Conservation (phyloP, 2,797 vertebrate genomes). For the Gouania willdenowi region DNA sequence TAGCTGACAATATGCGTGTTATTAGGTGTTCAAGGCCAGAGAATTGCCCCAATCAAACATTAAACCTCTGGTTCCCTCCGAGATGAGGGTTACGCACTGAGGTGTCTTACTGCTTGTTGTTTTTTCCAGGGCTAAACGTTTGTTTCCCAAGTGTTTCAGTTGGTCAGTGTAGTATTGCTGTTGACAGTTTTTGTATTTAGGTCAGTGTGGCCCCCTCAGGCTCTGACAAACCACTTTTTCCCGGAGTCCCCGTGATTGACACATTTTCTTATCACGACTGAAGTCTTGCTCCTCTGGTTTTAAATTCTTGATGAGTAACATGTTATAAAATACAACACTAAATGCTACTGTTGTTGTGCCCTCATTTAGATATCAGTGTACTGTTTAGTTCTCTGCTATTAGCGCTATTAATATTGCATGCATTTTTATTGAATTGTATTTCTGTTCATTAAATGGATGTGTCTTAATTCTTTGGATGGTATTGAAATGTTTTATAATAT, state of each 20-base stretch:
- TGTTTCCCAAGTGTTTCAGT: slow-evolving; percentile 40
- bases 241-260: slow-evolving; percentile 72
- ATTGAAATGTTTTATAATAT: too few species aligned
- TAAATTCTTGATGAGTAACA: slow-evolving; percentile 72
- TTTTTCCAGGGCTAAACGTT: slow-evolving; percentile 40
- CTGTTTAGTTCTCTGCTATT: slow-evolving; percentile 18
- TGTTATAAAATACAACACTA: slow-evolving; percentile 63
- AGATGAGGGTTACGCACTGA: slow-evolving; percentile 4
- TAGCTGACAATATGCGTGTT: slow-evolving; percentile 2
- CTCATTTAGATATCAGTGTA: slow-evolving; percentile 24
- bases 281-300: slow-evolving; percentile 71
- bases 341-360: slow-evolving; percentile 41
- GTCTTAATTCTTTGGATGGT: too few species aligned
- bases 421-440: too few species aligned
- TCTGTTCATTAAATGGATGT: too few species aligned
- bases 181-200: slow-evolving; percentile 78
- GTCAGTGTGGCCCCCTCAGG: slow-evolving; percentile 74
- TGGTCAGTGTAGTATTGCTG: slow-evolving; percentile 59
- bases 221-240: slow-evolving; percentile 72
- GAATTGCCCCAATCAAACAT: slow-evolving; percentile 1
- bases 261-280: slow-evolving; percentile 66
- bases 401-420: slow-evolving; percentile 3
- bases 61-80: not conserved
- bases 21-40: too few species aligned
- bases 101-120: slow-evolving; percentile 10